phyloP scores from a whole-genome alignment of 2,888 invertebrate species.

The Zygaena filipendulae region DNA sequence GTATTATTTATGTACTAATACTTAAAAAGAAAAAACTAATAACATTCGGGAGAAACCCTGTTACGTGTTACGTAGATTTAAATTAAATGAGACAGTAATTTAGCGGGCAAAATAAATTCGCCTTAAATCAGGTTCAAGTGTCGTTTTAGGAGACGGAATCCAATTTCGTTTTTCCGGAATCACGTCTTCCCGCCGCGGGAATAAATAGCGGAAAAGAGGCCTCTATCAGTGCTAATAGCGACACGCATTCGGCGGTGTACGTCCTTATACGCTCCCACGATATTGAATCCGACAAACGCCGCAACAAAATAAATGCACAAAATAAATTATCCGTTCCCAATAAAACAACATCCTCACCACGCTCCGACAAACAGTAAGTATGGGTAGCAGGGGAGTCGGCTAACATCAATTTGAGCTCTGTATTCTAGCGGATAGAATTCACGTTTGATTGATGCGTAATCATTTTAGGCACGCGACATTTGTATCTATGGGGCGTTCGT shows the following conservation, averaged over 20 bases:
- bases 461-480: conserved; percentile 34
- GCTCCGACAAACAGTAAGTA: conserved; percentile 29
- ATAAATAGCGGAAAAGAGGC: conserved; percentile 9
- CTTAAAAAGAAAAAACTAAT: too few relatives aligned
- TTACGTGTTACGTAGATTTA: too few relatives aligned
- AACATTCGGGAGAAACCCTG: too few relatives aligned
- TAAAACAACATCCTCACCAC: conserved; percentile 53
- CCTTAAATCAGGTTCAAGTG: too few relatives aligned
- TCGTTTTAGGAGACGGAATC: too few relatives aligned
- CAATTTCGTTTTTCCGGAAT: too few relatives aligned
- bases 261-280: conserved; percentile 43
- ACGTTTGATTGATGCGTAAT: conserved; percentile 15
- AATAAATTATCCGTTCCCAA: conserved; percentile 65
- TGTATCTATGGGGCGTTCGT: conserved; percentile 31
- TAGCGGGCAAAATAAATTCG: too few relatives aligned
- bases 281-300: conserved; percentile 43
- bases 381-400: conserved; percentile 14
- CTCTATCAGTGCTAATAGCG: conserved; percentile 24
- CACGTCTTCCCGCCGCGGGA: conserved; percentile 4
- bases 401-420: conserved; percentile 18
- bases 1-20: too few relatives aligned
- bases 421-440: conserved; percentile 14
- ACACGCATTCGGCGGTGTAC: too few relatives aligned
- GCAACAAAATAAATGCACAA: conserved; percentile 57
- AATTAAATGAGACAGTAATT: too few relatives aligned